A percentile compares a stretch with the other conserved stretches of the same genome.
phyloP scores from a whole-genome alignment of 2,113 vertebrate species.

The Eolophus roseicapilla region DNA sequence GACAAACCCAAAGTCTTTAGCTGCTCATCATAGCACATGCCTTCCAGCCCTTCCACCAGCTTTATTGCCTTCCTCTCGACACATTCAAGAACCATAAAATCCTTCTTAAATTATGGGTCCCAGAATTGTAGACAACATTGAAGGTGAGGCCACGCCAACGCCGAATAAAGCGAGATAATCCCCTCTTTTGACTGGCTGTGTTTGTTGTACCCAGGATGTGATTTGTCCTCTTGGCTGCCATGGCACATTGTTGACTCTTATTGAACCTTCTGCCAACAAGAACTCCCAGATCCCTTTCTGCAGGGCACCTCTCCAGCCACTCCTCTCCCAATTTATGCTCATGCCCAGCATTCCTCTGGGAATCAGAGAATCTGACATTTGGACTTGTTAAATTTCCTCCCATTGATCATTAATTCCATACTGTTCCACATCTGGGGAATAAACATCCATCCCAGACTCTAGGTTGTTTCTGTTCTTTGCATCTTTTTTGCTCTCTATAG shows the following conservation, averaged over 20 bases:
- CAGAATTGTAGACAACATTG: neutral
- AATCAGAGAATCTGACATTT: neutral
- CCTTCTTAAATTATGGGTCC: neutral
- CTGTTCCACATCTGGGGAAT: neutral
- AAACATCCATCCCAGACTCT: neutral
- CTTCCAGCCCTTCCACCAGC: neutral
- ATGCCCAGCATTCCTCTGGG: neutral
- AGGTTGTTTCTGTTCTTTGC: neutral
- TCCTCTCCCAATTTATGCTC: neutral
- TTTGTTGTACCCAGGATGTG: neutral
- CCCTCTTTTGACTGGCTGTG: neutral
- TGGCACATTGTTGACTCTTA: accelerated
- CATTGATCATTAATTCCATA: neutral
- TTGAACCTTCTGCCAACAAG: neutral
- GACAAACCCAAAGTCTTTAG: neutral
- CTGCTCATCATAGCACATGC: neutral
- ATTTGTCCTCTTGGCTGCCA: neutral
- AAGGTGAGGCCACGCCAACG: accelerated
- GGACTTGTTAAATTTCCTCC: neutral
- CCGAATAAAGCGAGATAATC: neutral
- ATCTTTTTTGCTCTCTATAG: neutral
- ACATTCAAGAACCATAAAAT: neutral
- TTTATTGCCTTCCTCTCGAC: neutral
- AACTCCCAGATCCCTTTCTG: neutral
- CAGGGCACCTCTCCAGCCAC: neutral